Conservation (phyloP, 2,113 vertebrate species). For the Nanorana parkeri region DNA sequence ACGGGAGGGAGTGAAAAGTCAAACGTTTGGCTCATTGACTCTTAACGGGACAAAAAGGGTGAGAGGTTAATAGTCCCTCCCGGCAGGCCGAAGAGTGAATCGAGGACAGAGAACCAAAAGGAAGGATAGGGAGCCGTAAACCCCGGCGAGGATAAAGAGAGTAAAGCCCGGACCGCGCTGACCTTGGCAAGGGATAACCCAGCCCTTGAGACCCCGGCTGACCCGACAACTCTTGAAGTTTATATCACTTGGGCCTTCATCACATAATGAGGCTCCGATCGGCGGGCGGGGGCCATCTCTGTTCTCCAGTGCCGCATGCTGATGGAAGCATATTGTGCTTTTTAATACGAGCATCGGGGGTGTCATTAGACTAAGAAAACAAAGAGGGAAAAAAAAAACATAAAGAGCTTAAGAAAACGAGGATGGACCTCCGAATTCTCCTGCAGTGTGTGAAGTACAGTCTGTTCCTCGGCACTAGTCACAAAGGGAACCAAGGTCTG, state of each 20-base stretch:
- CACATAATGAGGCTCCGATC: constrained; percentile 27
- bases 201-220: not conserved
- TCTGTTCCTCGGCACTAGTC: constrained; percentile 9
- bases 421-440: constrained; percentile 20
- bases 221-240: constrained; percentile 45
- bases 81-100: constrained; percentile 27
- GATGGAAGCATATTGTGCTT: constrained; percentile 22
- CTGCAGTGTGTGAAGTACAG: constrained; percentile 24
- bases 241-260: constrained; percentile 37
- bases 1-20: constrained; percentile 17
- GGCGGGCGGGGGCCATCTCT: not conserved
- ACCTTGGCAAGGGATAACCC: constrained; percentile 38
- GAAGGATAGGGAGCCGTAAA: constrained; percentile 39
- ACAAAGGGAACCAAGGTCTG: not conserved
- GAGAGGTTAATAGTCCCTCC: constrained; percentile 37
- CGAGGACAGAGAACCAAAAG: constrained; percentile 28
- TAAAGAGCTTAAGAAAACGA: constrained; percentile 13
- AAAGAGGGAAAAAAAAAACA: constrained; percentile 3
- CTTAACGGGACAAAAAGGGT: constrained; percentile 27
- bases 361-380: constrained; percentile 8
- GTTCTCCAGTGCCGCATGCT: constrained; percentile 5
- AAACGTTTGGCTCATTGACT: constrained; percentile 31
- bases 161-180: constrained; percentile 9
- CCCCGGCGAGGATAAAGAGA: constrained; percentile 4
- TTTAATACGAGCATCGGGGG: constrained; percentile 2